Conservation (phyloP, 2,888 invertebrate species). For the Agrochola lychnidis region DNA sequence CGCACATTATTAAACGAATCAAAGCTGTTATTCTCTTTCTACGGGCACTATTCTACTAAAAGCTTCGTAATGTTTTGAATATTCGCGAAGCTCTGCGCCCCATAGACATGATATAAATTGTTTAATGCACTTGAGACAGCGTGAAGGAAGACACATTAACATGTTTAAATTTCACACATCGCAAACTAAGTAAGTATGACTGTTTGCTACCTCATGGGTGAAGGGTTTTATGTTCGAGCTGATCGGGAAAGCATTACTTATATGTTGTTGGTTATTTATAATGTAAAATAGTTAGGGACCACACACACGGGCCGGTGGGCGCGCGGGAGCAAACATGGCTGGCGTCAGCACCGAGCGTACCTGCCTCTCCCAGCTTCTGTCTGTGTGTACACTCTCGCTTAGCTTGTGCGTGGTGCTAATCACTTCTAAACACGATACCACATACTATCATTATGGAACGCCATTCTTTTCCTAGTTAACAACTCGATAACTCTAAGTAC, state of each 20-base stretch:
- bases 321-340: conserved; percentile 84
- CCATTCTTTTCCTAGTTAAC: conserved; percentile 86
- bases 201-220: conserved; percentile 63
- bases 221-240: conserved; percentile 63
- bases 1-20: conserved; percentile 80
- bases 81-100: conserved; percentile 78
- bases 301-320: conserved; percentile 82
- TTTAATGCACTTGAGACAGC: conserved; percentile 82
- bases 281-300: conserved; percentile 76
- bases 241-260: conserved; percentile 17
- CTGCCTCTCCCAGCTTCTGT: conserved; percentile 76
- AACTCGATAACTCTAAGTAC: conserved; percentile 81
- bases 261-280: conserved; percentile 46
- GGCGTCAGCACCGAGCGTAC: conserved; percentile 76
- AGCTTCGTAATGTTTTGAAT: conserved; percentile 77
- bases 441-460: conserved; percentile 85
- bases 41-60: conserved; percentile 74
- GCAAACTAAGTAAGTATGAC: conserved; percentile 71
- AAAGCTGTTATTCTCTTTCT: conserved; percentile 74
- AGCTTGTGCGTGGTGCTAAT: conserved; percentile 82
- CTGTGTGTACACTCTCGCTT: conserved; percentile 82
- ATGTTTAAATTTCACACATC: conserved; percentile 74
- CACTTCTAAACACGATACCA: conserved; percentile 84
- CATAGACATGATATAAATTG: conserved; percentile 85
- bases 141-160: conserved; percentile 74